phyloP scores from a whole-genome alignment of 1,140 invertebrate genomes.

The Euglossa dilemma region DNA sequence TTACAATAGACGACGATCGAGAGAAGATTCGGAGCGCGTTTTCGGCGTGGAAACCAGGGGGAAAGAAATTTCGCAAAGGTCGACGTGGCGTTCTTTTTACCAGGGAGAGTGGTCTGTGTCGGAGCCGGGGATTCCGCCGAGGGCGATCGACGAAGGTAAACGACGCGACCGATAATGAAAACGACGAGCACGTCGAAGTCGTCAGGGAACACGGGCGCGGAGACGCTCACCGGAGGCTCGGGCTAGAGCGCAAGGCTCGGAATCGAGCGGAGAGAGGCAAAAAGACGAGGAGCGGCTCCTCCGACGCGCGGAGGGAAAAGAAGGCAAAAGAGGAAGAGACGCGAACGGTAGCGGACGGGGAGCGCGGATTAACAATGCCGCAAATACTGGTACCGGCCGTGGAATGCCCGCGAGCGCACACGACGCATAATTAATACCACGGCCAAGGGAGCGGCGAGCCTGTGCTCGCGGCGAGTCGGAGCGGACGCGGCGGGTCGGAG shows the following conservation, averaged over 20 bases:
- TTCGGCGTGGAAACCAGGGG: too few relatives aligned
- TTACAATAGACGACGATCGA: too few relatives aligned
- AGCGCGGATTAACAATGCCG: constrained; percentile 81
- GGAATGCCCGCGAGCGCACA: constrained; percentile 80
- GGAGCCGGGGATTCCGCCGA: constrained; percentile 55
- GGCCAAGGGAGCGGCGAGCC: constrained; percentile 32
- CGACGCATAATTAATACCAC: constrained; percentile 82
- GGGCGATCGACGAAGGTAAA: constrained; percentile 56
- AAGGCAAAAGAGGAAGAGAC: constrained; percentile 49
- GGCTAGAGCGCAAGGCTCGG: constrained; percentile 11
- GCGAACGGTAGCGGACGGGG: constrained; percentile 79
- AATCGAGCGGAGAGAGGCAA: constrained; percentile 36
- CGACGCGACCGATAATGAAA: constrained; percentile 44
- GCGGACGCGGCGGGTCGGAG: constrained; percentile 40
- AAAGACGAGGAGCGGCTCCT: constrained; percentile 50
- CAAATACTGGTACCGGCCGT: constrained; percentile 80
- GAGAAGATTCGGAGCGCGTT: too few relatives aligned
- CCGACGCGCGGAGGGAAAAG: background rate
- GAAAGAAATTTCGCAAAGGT: background rate
- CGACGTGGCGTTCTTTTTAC: background rate
- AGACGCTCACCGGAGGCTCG: background rate
- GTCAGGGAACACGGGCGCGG: constrained; percentile 12
- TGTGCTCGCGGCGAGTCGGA: constrained; percentile 63
- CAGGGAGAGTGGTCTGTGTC: background rate
- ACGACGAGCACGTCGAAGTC: constrained; percentile 52